Evolutionary conservation across 2,888 invertebrate genomes (phyloP), one percentile per base, ranked within the genome.

Genomic region (Callyntrura guangdongensis): DNA sequence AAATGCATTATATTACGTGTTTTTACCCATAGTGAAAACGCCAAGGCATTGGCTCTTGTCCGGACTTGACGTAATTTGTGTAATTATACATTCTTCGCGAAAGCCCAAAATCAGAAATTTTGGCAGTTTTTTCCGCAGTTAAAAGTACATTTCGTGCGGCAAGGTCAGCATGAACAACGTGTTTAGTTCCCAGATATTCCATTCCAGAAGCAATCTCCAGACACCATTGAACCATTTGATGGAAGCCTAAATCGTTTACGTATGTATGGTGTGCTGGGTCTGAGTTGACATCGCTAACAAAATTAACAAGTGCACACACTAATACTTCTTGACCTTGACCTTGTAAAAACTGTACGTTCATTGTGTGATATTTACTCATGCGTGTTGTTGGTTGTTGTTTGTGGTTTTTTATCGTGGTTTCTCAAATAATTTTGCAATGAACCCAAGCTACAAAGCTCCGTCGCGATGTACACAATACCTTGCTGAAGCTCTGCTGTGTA

Each of bases 1-100:
- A n/a, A n/a, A n/a, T n/a, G n/a, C n/a, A n/a, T n/a, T n/a, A n/a
- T n/a, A n/a, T n/a, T n/a, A n/a, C n/a, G n/a, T n/a, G n/a, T n/a
- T n/a, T n/a, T 27, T 47, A 87, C 81, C 87, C 79, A 87, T 79
- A 2, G 89, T 6, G 56, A 83, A 89, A 45, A 89, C 83, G n/a
- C n/a, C n/a, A n/a, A n/a, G n/a, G n/a, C n/a, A n/a, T n/a, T 0
- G 36, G 25, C n/a, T 25, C 85, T 9, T 74, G n/a, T 8, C 36
- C 11, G 45, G 5, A 6, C 20, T 86, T 86, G 4, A 45, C 20
- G 20, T 86, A 86, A 1, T 17, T 74, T 1, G 9, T n/a, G 22
- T 72, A 74, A 11, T 72, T 11, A 22, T 86, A 74, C 17, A 86
- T 14, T 14, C 25, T 22, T 0, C 56, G 22, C 0, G 84, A 85